Base-by-base conservation (phyloP, 1,140 invertebrate species). In the Drosophila teissieri region DNA sequence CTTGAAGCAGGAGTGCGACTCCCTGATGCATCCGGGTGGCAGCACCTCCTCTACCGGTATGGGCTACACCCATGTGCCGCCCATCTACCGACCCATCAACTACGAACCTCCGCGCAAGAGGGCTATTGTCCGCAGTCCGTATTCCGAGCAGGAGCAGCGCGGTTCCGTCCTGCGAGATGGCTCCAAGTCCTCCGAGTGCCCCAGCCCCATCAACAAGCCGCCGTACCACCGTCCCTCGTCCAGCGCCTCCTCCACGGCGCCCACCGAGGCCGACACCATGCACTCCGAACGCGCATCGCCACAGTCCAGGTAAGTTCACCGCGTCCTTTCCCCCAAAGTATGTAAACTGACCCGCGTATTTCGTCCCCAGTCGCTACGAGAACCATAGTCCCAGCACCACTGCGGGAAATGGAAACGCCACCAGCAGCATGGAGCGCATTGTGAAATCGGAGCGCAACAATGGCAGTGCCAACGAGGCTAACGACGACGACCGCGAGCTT, bases 101-200 rank as follows among this genome's bases (percentile, higher is more conserved):
- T 88, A 88, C n/a, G 92, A 92, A 55, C 91, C 92, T 31, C 93
- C 93, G 49, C 93, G 94, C 63, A 93, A 94, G 81, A 93, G 93
- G 4, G 91, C 92, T 36, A 92, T 45, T 4, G 42, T 93, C 31
- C 93, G 93, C 40, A 94, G 94, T 67, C 93, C 93, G 4, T 93
- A 90, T 56, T 81, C 91, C 55, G 91, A 92, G 52, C 92, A 92
- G 60, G 92, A 93, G 69, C 73, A 89, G 45, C 92, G 93, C 10
- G 92, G 92, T 10, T 93, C 92, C 15, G 93, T 93, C 7, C 58
- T 93, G 31, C 78, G 93, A 10, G 93, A 93, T 42, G 92, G 92
- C 19, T 92, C 92, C 15, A 92, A 92, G 53, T 86, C 84, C 11
- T 88, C 82, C 17, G 90, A 91, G 31, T 91, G 91, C 46, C 82